Conservation (phyloP, 2,888 invertebrate species). For the Hydroisotoma schaefferi region DNA sequence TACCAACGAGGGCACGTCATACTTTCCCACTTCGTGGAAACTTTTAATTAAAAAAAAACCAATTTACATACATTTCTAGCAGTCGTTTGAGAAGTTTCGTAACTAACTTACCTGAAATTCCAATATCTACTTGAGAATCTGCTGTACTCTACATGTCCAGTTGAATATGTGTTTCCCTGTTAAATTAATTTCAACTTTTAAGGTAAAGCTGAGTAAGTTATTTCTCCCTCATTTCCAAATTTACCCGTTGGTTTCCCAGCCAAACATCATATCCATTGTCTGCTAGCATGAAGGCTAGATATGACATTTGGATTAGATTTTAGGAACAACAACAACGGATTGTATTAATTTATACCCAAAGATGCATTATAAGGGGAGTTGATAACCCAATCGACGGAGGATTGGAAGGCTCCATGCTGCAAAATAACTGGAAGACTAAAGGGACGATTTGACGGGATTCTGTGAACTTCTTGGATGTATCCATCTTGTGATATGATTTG, state of each 20-base stretch:
- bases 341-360: conserved; percentile 27
- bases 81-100: too few species aligned
- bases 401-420: conserved; percentile 76
- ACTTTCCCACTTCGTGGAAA: conserved; percentile 23
- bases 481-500: conserved; percentile 54
- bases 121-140: conserved; percentile 9
- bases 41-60: too few species aligned
- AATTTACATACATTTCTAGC: too few species aligned
- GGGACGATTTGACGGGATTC: conserved; percentile 53
- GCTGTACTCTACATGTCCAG: background rate
- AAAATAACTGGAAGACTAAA: conserved; percentile 54
- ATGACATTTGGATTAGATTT: too few species aligned
- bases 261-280: conserved; percentile 55
- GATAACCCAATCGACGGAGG: conserved; percentile 74
- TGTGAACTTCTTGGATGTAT: conserved; percentile 55
- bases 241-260: too few species aligned
- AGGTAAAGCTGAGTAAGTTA: too few species aligned
- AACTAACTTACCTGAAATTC: conserved; percentile 31
- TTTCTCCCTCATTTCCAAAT: too few species aligned
- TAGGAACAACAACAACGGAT: too few species aligned
- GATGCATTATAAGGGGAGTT: conserved; percentile 61
- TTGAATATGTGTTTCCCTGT: conserved; percentile 23
- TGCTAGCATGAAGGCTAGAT: conserved; percentile 51
- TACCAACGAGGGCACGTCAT: conserved; percentile 24
- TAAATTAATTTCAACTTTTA: too few species aligned